Conservation (phyloP, 2,888 invertebrate species). For the Polymixis flavicincta region DNA sequence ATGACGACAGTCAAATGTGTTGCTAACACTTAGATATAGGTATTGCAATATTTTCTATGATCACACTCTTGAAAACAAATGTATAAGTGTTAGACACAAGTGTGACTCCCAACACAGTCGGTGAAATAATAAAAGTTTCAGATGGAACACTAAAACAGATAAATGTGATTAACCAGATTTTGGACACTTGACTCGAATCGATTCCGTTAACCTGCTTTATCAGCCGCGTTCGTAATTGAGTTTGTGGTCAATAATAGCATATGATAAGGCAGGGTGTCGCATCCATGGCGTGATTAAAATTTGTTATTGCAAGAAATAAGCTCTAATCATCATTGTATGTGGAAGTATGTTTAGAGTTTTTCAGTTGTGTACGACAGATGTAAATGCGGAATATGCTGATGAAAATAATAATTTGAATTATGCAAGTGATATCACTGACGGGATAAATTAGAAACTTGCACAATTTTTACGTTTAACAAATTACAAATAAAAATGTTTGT, state of each 20-base stretch:
- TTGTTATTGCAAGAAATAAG: slow-evolving; percentile 12
- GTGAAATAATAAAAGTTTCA: slow-evolving; percentile 7
- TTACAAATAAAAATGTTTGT: neutral
- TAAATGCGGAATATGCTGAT: neutral
- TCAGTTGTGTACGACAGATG: neutral
- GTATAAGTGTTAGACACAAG: neutral
- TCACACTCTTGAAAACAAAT: neutral
- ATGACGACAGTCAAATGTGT: neutral
- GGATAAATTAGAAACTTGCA: neutral
- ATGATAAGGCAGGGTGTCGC: slow-evolving; percentile 14
- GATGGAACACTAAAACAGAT: slow-evolving; percentile 12
- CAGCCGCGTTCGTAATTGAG: slow-evolving; percentile 29
- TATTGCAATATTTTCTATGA: neutral
- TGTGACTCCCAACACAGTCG: neutral
- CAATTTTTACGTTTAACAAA: neutral
- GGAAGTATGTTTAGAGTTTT: neutral
- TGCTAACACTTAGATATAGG: neutral
- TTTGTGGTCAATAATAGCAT: slow-evolving; percentile 15
- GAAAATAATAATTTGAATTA: neutral
- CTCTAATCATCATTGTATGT: neutral
- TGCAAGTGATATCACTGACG: neutral
- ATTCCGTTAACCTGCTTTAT: slow-evolving; percentile 27
- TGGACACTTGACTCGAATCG: slow-evolving; percentile 23
- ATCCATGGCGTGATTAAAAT: slow-evolving; percentile 24
- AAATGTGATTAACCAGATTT: slow-evolving; percentile 28